phyloP scores from a whole-genome alignment of 2,797 vertebrate genomes.

The Holocentrus rufus region DNA sequence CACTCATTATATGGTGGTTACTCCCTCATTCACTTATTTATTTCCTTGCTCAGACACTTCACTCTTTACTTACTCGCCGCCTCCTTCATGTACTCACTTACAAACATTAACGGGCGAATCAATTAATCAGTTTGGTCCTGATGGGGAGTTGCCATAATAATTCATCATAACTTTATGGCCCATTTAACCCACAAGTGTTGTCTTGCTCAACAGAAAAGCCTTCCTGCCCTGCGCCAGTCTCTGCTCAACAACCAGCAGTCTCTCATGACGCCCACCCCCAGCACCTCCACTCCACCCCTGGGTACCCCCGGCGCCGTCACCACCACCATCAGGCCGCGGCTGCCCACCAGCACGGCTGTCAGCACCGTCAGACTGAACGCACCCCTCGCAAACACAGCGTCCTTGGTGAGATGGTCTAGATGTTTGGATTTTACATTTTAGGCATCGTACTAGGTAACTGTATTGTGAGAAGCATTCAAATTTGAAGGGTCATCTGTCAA shows the following conservation, averaged over 20 bases:
- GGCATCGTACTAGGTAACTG: no score
- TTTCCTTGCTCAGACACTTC: background rate
- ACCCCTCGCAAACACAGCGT: slow-evolving; percentile 40
- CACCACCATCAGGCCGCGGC: slow-evolving; percentile 79
- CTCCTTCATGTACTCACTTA: background rate
- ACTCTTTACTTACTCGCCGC: no score
- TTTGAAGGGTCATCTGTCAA: no score
- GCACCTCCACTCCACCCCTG: slow-evolving; percentile 70
- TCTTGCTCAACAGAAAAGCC: slow-evolving; percentile 84
- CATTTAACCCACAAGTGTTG: background rate
- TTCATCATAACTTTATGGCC: background rate
- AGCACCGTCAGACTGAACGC: slow-evolving; percentile 55
- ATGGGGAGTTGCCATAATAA: background rate
- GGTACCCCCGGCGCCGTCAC: slow-evolving; percentile 75
- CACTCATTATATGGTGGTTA: no score
- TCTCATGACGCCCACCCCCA: slow-evolving; percentile 73
- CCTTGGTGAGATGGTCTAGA: slow-evolving; percentile 53
- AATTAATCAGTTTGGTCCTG: no score
- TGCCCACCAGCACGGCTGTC: slow-evolving; percentile 40
- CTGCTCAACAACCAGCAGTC: slow-evolving; percentile 88
- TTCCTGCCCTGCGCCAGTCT: slow-evolving; percentile 88
- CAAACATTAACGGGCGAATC: background rate
- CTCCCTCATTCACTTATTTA: no score
- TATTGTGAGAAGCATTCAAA: no score
- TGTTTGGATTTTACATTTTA: background rate